phyloP scores from a whole-genome alignment of 2,888 invertebrate genomes.

The Lordiphosa andalusiaca region DNA sequence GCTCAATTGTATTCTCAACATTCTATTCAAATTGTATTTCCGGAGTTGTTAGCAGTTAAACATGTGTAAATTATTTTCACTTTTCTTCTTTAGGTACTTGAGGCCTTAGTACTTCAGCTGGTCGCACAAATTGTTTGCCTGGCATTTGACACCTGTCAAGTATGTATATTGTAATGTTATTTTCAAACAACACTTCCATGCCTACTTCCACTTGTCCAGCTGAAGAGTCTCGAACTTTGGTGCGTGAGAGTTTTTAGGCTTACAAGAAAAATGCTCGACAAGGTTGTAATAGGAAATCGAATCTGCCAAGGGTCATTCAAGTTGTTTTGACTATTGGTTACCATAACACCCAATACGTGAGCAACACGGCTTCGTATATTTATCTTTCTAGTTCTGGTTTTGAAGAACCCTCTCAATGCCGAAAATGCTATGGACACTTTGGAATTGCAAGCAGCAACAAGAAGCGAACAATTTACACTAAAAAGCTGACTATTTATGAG shows the following conservation, averaged over 20 bases:
- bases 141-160: slow-evolving; percentile 63
- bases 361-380: too few relatives aligned
- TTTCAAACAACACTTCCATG: slow-evolving; percentile 45
- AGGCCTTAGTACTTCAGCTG: slow-evolving; percentile 11
- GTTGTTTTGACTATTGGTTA: too few relatives aligned
- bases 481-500: too few relatives aligned
- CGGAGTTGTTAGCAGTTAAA: slow-evolving; percentile 41
- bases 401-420: too few relatives aligned
- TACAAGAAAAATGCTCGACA: slow-evolving; percentile 7
- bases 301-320: too few relatives aligned
- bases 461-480: too few relatives aligned
- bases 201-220: slow-evolving; percentile 3
- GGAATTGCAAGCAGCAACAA: too few relatives aligned
- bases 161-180: slow-evolving; percentile 50
- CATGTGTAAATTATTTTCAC: slow-evolving; percentile 56
- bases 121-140: slow-evolving; percentile 34
- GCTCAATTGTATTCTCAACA: slow-evolving; percentile 46
- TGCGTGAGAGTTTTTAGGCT: slow-evolving; percentile 28
- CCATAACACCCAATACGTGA: too few relatives aligned
- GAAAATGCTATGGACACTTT: too few relatives aligned
- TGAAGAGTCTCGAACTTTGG: background rate
- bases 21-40: slow-evolving; percentile 58
- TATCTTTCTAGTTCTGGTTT: too few relatives aligned
- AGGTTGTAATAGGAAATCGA: too few relatives aligned
- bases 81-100: slow-evolving; percentile 48